Base-by-base conservation (phyloP, 2,888 invertebrate species). In the Ectemnius continuus region DNA sequence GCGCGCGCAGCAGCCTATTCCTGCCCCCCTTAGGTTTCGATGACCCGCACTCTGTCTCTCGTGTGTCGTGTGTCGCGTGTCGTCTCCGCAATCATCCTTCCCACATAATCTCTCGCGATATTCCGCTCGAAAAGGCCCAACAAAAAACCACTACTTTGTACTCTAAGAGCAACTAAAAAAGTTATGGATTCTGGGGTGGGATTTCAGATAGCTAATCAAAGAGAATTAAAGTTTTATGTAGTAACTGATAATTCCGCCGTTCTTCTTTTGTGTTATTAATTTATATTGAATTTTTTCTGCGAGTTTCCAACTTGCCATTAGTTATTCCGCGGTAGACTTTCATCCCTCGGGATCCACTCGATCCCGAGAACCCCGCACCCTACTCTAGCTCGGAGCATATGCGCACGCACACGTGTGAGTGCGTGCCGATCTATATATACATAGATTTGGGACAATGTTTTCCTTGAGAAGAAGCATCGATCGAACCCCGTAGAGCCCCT, bases 1-100 rank as follows among this genome's bases (percentile, higher is more conserved):
- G 63, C 73, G 68, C 70, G 45, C 69, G 36, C 36, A n/a, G 45
- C 75, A 20, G 48, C 65, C 75, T 64, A 47, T 56, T 45, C 56
- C 16, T 36, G 52, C 60, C 48, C 59, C 73, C 67, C 68, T 75
- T 61, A 69, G 75, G 70, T 82, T 83, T 81, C 83, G 83, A 83
- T 81, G 79, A 82, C 83, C 79, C 73, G 70, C 46, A 18, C 23
- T 23, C 3, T 23, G 3, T 23, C 20, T 20, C 23, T 23, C 5
- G 36, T 36, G 36, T 28, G 28, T 28, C 28, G 28, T 28, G 28
- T 36, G 36, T 64, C 62, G 13, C 18, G 47, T 58, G 57, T 52
- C 46, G 57, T 11, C 47, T 48, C 52, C 61, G 57, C 52, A 46
- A 26, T 18, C 63, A 20, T 28, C 45, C 20, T 57, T 61, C 46